A percentile compares a stretch with the other conserved stretches of the same genome.
Conservation (phyloP, 37 sponge, comb jelly and placozoan genomes). For the Bolinopsis microptera region DNA sequence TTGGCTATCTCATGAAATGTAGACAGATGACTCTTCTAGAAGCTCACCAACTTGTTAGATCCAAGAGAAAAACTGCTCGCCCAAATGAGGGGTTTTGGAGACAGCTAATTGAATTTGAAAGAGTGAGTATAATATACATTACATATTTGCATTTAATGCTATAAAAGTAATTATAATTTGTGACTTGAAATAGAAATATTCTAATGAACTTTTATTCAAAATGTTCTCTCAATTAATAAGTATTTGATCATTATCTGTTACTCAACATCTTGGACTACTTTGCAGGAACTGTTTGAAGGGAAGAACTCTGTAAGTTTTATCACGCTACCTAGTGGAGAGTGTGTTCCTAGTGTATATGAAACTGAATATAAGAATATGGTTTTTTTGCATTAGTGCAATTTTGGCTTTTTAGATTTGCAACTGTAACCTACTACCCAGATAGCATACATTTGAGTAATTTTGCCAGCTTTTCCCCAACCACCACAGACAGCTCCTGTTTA, state of each 20-base stretch:
- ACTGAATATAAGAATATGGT: constrained; percentile 14
- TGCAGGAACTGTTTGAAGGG: constrained; percentile 1
- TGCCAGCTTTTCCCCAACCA: no score
- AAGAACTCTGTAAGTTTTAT: neutral
- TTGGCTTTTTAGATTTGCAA: no score
- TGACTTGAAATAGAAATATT: no score
- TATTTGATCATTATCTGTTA: no score
- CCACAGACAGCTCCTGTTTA: no score
- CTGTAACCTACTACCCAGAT: no score
- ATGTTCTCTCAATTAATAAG: no score
- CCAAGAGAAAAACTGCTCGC: constrained; percentile 67
- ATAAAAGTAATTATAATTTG: neutral
- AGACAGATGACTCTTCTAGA: constrained; percentile 70
- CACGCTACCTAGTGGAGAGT: neutral
- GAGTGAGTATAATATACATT: neutral
- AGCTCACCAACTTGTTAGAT: constrained; percentile 68
- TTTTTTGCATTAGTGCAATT: no score
- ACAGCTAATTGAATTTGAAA: constrained; percentile 68
- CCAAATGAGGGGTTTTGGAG: constrained; percentile 78
- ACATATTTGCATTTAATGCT: neutral
- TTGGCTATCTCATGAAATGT: constrained; percentile 78
- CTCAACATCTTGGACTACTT: no score
- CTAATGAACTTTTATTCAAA: no score
- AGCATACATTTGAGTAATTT: no score
- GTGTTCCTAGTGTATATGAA: constrained; percentile 42